A percentile compares a stretch with the other conserved stretches of the same genome.
Evolutionary conservation across 2,113 vertebrate species (phyloP).

Genomic region (Mustela nigripes): DNA sequence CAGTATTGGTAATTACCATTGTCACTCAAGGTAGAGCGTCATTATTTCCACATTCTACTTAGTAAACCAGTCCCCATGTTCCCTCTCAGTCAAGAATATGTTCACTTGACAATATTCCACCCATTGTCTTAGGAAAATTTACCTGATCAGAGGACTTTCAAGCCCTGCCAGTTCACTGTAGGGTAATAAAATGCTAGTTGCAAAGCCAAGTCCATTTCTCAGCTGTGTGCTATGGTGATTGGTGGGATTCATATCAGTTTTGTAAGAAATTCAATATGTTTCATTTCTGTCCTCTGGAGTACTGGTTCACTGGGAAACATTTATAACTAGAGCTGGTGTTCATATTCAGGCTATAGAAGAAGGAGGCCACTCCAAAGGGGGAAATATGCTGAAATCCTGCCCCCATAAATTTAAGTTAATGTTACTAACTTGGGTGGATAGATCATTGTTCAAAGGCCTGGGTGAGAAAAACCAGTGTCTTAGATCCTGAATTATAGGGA

Average conservation of each 20-base stretch:
- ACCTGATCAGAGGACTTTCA: conserved; percentile 70
- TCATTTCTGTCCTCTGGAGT: conserved; percentile 77
- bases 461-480: conserved; percentile 75
- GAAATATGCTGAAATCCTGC: conserved; percentile 84
- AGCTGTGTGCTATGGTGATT: conserved; percentile 82
- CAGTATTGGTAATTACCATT: neutral
- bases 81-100: neutral
- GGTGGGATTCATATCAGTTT: conserved; percentile 76
- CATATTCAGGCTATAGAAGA: conserved; percentile 82
- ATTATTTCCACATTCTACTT: neutral
- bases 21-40: neutral
- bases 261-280: conserved; percentile 81
- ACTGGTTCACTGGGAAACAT: conserved; percentile 86
- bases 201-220: conserved; percentile 79
- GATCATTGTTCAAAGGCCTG: conserved; percentile 80
- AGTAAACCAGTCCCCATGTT: neutral
- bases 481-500: conserved; percentile 77
- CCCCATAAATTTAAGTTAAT: conserved; percentile 86
- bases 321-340: conserved; percentile 87
- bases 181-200: conserved; percentile 71
- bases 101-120: neutral
- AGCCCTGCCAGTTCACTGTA: conserved; percentile 63
- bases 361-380: conserved; percentile 80
- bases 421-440: conserved; percentile 81
- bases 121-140: neutral